Conservation (phyloP, 2,888 invertebrate genomes). For the Harpalus rubripes region DNA sequence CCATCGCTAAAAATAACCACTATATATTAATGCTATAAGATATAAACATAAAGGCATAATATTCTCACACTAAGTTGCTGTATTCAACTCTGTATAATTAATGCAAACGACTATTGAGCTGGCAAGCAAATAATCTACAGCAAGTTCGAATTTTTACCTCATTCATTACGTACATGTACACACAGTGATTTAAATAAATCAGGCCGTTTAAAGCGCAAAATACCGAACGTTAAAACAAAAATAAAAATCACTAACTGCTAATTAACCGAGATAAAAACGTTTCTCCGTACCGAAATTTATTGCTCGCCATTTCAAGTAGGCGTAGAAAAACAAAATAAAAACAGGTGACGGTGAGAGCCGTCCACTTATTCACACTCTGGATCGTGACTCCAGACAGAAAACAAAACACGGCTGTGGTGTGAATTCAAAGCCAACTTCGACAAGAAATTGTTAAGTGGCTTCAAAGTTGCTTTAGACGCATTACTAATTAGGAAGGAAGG, state of each 20-base stretch:
- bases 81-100: constrained; percentile 27
- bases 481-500: too few species aligned
- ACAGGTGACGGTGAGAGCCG: constrained; percentile 56
- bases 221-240: constrained; percentile 44
- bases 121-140: constrained; percentile 34
- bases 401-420: background rate
- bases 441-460: constrained; percentile 1
- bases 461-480: too few species aligned
- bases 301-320: constrained; percentile 46
- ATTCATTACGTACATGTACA: constrained; percentile 44
- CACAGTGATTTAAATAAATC: constrained; percentile 51
- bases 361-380: constrained; percentile 34
- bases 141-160: constrained; percentile 23
- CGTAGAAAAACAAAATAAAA: constrained; percentile 60
- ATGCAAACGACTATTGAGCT: constrained; percentile 41
- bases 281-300: constrained; percentile 54
- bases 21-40: background rate
- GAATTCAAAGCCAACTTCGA: background rate
- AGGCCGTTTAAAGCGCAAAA: constrained; percentile 48
- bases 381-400: constrained; percentile 1
- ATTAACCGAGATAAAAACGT: constrained; percentile 55
- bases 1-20: constrained; percentile 27
- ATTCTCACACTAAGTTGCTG: constrained; percentile 20
- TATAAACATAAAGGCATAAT: constrained; percentile 44
- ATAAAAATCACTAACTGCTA: constrained; percentile 47